Conservation (phyloP, 2,797 vertebrate genomes). For the Xyrichtys novacula region DNA sequence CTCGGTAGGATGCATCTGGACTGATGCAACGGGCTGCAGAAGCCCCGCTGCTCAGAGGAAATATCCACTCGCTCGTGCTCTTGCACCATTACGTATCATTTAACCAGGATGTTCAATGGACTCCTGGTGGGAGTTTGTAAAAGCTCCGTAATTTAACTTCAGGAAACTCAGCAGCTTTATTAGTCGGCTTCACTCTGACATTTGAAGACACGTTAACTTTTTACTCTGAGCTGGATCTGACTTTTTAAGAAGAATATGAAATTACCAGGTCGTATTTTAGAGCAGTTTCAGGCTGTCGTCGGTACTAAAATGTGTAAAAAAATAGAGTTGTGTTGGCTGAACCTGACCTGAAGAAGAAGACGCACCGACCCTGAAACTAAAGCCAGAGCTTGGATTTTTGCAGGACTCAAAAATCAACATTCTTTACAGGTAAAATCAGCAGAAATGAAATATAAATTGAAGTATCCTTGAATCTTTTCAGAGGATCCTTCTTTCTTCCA, state of each 20-base stretch:
- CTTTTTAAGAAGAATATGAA: too few relatives aligned
- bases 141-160: constrained; percentile 55
- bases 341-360: too few relatives aligned
- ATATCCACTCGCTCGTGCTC: constrained; percentile 41
- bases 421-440: too few relatives aligned
- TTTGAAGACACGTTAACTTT: constrained; percentile 20
- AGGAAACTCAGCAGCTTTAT: constrained; percentile 38
- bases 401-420: too few relatives aligned
- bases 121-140: constrained; percentile 50
- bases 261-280: neutral
- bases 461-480: too few relatives aligned
- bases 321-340: too few relatives aligned
- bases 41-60: constrained; percentile 47
- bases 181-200: constrained; percentile 26
- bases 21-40: constrained; percentile 42
- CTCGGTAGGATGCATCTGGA: constrained; percentile 62
- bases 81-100: constrained; percentile 36
- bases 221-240: constrained; percentile 14
- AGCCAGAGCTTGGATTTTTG: too few relatives aligned
- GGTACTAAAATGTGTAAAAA: neutral
- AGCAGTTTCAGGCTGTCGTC: too few relatives aligned
- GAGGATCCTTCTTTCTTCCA: too few relatives aligned
- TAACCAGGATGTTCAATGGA: constrained; percentile 25
- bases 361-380: too few relatives aligned
- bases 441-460: too few relatives aligned